Evolutionary conservation across 2,113 vertebrate genomes (phyloP), one percentile per base, ranked within the genome.

Genomic region (Hippoglossus stenolepis): DNA sequence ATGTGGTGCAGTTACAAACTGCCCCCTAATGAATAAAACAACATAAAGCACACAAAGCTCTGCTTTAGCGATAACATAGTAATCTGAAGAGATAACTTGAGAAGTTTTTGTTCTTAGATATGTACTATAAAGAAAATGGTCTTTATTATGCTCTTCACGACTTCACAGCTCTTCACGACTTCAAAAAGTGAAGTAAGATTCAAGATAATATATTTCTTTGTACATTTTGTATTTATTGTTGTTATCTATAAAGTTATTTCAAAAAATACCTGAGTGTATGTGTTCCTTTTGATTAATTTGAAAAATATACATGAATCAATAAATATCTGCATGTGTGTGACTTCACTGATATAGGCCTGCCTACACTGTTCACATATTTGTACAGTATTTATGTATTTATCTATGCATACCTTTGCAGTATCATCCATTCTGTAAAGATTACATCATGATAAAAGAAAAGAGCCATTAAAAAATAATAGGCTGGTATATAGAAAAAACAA

Each of bases 201-300:
- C 6, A 20, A 59, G 15, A 24, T 51, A 13, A 64, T 62, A 23
- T 56, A 67, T 80, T 59, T 61, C 63, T 4, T 61, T 70, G 15
- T 56, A 61, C 3, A 76, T 49, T 20, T 68, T 85, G 35, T 78
- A 66, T 75, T 75, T 89, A 78, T 85, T 87, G 18, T 61, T 68
- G 13, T 54, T 17, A 58, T 43, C 4, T 47, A 85, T 85, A 82
- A 87, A 83, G 28, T 21, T 45, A 15, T 69, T 61, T 65, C 1
- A 40, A 47, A 66, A 24, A 56, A 4, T 12, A 47, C 60, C 12
- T 38, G 2, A 11, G 26, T 40, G n/a, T 70, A 23, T 60, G 8
- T 63, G 13, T 35, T 10, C 53, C 7, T 14, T 57, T 12, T 57
- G 47, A 4, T 18, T 43, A 0, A 43, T 43, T 12, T 43, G 11